Evolutionary conservation across 2,888 invertebrate genomes (phyloP).

Genomic region (Bhutanitis thaidina): DNA sequence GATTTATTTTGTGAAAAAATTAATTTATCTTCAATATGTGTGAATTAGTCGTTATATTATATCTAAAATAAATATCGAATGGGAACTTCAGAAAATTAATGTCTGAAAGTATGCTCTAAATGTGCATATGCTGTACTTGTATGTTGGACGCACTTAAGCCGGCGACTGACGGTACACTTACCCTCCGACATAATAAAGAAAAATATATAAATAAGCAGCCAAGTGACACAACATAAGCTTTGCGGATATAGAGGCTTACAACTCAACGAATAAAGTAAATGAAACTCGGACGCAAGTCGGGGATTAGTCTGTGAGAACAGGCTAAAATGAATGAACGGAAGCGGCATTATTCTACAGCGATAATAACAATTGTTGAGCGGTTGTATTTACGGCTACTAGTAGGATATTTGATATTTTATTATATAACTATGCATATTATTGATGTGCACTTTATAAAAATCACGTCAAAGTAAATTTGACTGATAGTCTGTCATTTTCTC

Average conservation of each 20-base stretch:
- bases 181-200: slow-evolving; percentile 18
- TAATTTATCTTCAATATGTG: no score
- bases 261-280: slow-evolving; percentile 27
- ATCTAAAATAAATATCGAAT: no score
- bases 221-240: slow-evolving; percentile 26
- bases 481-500: no score
- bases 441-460: no score
- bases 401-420: no score
- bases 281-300: slow-evolving; percentile 24
- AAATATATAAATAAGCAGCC: slow-evolving; percentile 23
- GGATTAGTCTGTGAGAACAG: slow-evolving; percentile 23
- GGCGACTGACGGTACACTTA: slow-evolving; percentile 14
- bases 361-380: not conserved
- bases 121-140: not conserved
- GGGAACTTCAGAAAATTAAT: not conserved
- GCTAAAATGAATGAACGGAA: not conserved
- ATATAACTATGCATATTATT: no score
- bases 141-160: slow-evolving; percentile 15
- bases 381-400: no score
- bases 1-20: no score
- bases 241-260: slow-evolving; percentile 26
- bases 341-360: not conserved
- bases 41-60: no score
- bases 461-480: no score
- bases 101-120: not conserved